Percentiles rank a stretch among this genome's conserved stretches.
Conservation (phyloP, 2,797 vertebrate species). For the Lagodon rhomboides region DNA sequence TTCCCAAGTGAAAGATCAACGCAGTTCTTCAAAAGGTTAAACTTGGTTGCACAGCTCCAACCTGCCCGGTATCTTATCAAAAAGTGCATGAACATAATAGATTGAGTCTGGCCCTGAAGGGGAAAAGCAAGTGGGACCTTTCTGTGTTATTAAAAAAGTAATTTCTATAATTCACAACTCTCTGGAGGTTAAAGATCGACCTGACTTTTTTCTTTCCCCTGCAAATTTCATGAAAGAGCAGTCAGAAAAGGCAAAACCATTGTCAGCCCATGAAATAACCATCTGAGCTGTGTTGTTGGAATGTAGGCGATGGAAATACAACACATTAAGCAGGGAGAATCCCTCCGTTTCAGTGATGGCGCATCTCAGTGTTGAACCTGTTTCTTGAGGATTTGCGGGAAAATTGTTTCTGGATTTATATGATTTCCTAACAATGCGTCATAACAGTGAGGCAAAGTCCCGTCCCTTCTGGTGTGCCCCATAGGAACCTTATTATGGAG, state of each 20-base stretch:
- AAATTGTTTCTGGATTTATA: constrained; percentile 36
- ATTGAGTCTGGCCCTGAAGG: constrained; percentile 43
- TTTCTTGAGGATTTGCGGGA: constrained; percentile 39
- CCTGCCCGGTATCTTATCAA: constrained; percentile 54
- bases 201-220: constrained; percentile 31
- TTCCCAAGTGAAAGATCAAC: constrained; percentile 28
- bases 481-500: too few relatives aligned
- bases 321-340: constrained; percentile 57
- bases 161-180: constrained; percentile 54
- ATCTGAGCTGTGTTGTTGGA: constrained; percentile 72
- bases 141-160: constrained; percentile 50
- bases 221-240: constrained; percentile 63
- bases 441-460: too few relatives aligned
- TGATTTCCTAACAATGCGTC: not conserved
- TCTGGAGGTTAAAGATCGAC: constrained; percentile 59
- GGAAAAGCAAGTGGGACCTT: constrained; percentile 26
- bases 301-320: constrained; percentile 61
- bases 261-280: constrained; percentile 69
- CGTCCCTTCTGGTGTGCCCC: too few relatives aligned
- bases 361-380: constrained; percentile 38
- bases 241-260: constrained; percentile 69
- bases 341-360: constrained; percentile 37
- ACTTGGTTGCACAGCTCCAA: constrained; percentile 33
- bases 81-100: constrained; percentile 53
- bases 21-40: constrained; percentile 47